Evolutionary conservation across 1,140 invertebrate genomes (phyloP), one percentile per base, ranked within the genome.

Genomic region (Orchesella cincta): DNA sequence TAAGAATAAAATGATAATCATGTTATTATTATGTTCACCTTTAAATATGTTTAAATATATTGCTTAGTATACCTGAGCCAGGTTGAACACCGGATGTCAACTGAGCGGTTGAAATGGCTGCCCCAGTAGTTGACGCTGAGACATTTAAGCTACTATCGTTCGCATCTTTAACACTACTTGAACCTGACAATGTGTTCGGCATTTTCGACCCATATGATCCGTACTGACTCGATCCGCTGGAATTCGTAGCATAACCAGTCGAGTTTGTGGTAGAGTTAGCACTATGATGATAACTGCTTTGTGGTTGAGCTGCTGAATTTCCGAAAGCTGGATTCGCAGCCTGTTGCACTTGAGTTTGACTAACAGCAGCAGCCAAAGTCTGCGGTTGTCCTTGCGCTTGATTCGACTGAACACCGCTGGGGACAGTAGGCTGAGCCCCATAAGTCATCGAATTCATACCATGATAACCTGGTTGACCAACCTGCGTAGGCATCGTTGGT

Each of bases 51-150:
- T 64, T 18, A 75, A 34, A 64, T 31, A 35, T 34, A n/a, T n/a
- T n/a, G n/a, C n/a, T n/a, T n/a, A 0, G 46, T n/a, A 46, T 78
- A 80, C 79, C 76, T 80, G 79, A 75, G 35, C 79, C 79, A 77
- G 74, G 54, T 73, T 77, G 76, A 26, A 78, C 34, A 72, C 64
- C 62, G n/a, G 78, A 74, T 36, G 74, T 79, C 57, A 80, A 64
- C 79, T 81, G 81, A 67, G 76, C 75, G 36, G 76, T 67, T 70
- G 79, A 51, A 67, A 28, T 35, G 1, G 73, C 29, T 26, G 73
- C 29, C 3, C 57, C 76, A 71, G 51, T 54, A 33, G 79, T 39
- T 28, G 79, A 75, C n/a, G 76, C 64, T 29, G 76, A n/a, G 0
- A 74, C 79, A 73, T 74, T 77, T 14, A 76, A 76, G 29, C 67